Evolutionary conservation across 2,888 invertebrate species (phyloP), one percentile per base, ranked within the genome.

Genomic region (Philhelius pedissequus): DNA sequence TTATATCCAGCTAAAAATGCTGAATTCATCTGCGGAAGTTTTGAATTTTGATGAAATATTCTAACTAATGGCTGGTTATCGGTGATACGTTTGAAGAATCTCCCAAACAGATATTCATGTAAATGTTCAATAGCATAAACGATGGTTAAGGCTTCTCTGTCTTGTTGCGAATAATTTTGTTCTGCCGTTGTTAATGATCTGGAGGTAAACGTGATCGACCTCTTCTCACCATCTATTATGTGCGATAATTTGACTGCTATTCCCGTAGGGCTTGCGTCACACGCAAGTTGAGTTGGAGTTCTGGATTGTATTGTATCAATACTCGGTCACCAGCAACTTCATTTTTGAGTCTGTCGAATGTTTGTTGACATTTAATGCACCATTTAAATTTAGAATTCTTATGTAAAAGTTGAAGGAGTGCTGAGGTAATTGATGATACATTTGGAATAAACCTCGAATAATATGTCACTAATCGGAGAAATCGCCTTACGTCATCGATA

Each of bases 61-160:
- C 60, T 60, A 7, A 15, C 40, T 60, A 25, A 60, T 9, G 40
- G 60, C 25, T 60, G 25, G 60, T 60, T 60, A 8, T n/a, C 25
- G 11, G 54, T 32, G 3, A 32, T 32, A 13, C 18, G 13, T 54
- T 30, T 54, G 32, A 64, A 64, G 13, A 35, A 35, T 48, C 48
- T 64, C 13, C 30, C 48, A 35, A 70, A 56, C 30, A 56, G 25
- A 40, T 56, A 70, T 32, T 70, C 32, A 18, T 43, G 45, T 3
- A 70, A 56, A 5, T 56, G 56, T 45, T 56, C 32, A 56, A 45
- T 45, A 20, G 69, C 48, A 18, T 38, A 66, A 27, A 56, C 22
- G 15, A 70, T 56, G 43, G 69, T 56, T 45, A 70, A 56, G 6
- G 56, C 56, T 70, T 70, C 70, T 45, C 56, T 70, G 45, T 70